A percentile compares a stretch with the other conserved stretches of the same genome.
phyloP scores from a whole-genome alignment of 2,888 invertebrate species.

The Galerucella calmariensis region DNA sequence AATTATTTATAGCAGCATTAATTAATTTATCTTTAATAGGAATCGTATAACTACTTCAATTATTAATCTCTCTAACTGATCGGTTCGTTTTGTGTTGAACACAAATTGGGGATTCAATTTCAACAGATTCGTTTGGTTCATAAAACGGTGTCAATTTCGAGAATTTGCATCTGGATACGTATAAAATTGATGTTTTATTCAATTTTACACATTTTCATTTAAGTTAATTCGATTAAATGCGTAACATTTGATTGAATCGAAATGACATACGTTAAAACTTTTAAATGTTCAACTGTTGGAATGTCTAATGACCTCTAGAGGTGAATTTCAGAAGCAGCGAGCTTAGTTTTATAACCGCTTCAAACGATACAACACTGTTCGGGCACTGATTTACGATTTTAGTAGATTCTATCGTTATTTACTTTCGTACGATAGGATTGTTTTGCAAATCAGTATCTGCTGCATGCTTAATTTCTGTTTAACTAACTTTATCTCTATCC shows the following conservation, averaged over 20 bases:
- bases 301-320: too few relatives aligned
- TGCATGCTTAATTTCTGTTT: not conserved
- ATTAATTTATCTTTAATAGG: slow-evolving; percentile 35
- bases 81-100: slow-evolving; percentile 7
- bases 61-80: slow-evolving; percentile 22
- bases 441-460: not conserved
- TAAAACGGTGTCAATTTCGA: slow-evolving; percentile 14
- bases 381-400: not conserved
- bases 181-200: not conserved
- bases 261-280: not conserved
- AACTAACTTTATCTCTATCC: not conserved
- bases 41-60: slow-evolving; percentile 32
- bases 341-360: too few relatives aligned
- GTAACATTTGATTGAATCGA: not conserved
- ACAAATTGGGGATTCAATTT: slow-evolving; percentile 16
- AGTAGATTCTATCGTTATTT: not conserved
- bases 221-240: not conserved
- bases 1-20: slow-evolving; percentile 26
- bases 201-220: not conserved
- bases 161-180: not conserved
- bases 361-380: too few relatives aligned
- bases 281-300: too few relatives aligned
- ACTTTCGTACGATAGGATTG: not conserved
- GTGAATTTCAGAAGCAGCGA: too few relatives aligned
- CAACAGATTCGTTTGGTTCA: not conserved